Percentiles rank a stretch among this genome's conserved stretches.
phyloP scores from a whole-genome alignment of 2,113 vertebrate species.

The Panthera tigris region DNA sequence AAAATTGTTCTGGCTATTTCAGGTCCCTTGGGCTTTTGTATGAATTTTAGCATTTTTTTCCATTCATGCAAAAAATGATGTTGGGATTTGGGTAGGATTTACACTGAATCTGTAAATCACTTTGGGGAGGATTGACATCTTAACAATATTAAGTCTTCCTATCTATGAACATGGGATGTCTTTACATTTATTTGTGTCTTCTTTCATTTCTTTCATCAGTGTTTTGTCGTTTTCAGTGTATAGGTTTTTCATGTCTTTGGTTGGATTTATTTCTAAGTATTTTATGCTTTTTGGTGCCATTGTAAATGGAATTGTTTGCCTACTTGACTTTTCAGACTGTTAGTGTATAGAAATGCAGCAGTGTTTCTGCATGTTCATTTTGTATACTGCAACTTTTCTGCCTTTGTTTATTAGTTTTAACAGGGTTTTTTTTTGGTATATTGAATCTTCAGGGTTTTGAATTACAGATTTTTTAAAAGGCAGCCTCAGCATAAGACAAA shows the following conservation, averaged over 20 bases:
- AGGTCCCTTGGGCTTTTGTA: not conserved
- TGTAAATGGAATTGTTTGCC: constrained; percentile 45
- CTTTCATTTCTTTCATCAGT: constrained; percentile 18
- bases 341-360: not conserved
- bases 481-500: not conserved
- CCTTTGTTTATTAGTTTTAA: constrained; percentile 22
- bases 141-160: constrained; percentile 32
- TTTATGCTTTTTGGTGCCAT: constrained; percentile 11
- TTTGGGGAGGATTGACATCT: not conserved
- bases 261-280: constrained; percentile 12
- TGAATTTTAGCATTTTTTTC: constrained; percentile 11
- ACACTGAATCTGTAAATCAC: not conserved
- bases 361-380: constrained; percentile 44
- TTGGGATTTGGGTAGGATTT: constrained; percentile 13
- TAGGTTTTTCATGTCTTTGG: not conserved
- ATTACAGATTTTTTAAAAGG: not conserved
- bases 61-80: not conserved
- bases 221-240: not conserved
- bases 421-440: not conserved
- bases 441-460: not conserved
- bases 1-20: constrained; percentile 15
- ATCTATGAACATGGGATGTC: not conserved
- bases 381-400: constrained; percentile 5
- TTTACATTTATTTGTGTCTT: constrained; percentile 17
- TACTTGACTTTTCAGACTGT: constrained; percentile 40